A percentile compares a stretch with the other conserved stretches of the same genome.
Conservation (phyloP, 2,797 vertebrate genomes). For the Spinus olivaceus region DNA sequence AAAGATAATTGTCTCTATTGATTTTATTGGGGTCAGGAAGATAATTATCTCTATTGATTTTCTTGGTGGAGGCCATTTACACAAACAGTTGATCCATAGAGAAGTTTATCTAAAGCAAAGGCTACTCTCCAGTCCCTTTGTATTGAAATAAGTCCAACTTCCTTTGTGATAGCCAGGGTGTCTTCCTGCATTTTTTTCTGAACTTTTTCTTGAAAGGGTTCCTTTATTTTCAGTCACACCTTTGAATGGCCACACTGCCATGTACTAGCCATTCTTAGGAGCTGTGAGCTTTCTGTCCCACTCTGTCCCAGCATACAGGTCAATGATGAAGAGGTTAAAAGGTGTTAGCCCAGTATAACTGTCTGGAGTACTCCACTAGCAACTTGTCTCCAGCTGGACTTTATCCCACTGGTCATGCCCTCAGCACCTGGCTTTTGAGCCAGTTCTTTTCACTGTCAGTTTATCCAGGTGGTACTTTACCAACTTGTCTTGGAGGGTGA, state of each 20-base stretch:
- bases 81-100: not conserved
- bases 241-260: not conserved
- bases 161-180: not conserved
- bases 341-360: not conserved
- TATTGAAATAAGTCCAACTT: not conserved
- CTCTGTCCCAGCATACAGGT: not conserved
- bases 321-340: not conserved
- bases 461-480: not conserved
- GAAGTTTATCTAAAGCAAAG: not conserved
- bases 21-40: not conserved
- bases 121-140: not conserved
- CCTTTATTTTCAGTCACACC: not conserved
- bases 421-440: not conserved
- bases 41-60: not conserved
- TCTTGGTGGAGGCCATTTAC: not conserved
- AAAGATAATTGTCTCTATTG: not conserved
- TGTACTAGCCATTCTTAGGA: rapidly evolving
- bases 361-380: not conserved
- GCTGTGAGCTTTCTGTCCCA: not conserved
- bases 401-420: not conserved
- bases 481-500: not conserved
- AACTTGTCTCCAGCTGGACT: not conserved
- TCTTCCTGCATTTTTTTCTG: not conserved
- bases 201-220: not conserved
- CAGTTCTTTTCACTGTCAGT: not conserved